Percentiles rank a stretch among this genome's conserved stretches.
Conservation (phyloP, 35 echinoderm and acorn worm genomes). For the Heliocidaris erythrogramma region DNA sequence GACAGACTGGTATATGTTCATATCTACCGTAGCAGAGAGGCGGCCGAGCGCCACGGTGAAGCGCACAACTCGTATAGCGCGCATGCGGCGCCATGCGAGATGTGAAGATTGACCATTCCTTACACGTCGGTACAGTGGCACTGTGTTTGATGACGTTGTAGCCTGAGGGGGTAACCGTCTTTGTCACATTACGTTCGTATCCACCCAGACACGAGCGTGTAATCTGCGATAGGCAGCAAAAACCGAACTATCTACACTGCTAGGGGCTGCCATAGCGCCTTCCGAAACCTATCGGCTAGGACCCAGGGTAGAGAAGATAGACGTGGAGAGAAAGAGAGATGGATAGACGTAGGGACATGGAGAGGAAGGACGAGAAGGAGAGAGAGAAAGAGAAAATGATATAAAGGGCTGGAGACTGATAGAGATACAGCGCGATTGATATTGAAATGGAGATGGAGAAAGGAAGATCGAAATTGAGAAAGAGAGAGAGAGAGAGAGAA, state of each 20-base stretch:
- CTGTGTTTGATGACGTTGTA: not conserved
- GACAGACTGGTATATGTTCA: conserved; percentile 24
- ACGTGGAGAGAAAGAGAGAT: no score
- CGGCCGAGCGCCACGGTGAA: not conserved
- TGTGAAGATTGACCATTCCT: not conserved
- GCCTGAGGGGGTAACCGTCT: not conserved
- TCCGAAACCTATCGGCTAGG: not conserved
- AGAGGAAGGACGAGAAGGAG: not conserved
- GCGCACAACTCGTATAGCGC: not conserved
- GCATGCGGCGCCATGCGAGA: not conserved
- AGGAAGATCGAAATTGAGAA: not conserved
- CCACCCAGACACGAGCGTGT: conserved; percentile 22
- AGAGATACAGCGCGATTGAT: not conserved
- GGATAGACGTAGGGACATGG: no score
- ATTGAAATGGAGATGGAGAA: not conserved
- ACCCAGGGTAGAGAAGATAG: not conserved
- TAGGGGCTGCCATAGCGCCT: not conserved
- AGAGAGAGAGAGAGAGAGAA: not conserved
- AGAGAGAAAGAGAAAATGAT: not conserved
- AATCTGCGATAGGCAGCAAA: conserved; percentile 15
- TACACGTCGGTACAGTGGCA: not conserved
- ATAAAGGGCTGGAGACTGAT: no score
- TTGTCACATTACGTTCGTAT: conserved; percentile 28
- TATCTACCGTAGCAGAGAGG: not conserved
- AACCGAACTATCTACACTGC: not conserved